Percentiles rank a stretch among this genome's conserved stretches.
Evolutionary conservation across 2,797 vertebrate species (phyloP).

Genomic region (Columba guinea): DNA sequence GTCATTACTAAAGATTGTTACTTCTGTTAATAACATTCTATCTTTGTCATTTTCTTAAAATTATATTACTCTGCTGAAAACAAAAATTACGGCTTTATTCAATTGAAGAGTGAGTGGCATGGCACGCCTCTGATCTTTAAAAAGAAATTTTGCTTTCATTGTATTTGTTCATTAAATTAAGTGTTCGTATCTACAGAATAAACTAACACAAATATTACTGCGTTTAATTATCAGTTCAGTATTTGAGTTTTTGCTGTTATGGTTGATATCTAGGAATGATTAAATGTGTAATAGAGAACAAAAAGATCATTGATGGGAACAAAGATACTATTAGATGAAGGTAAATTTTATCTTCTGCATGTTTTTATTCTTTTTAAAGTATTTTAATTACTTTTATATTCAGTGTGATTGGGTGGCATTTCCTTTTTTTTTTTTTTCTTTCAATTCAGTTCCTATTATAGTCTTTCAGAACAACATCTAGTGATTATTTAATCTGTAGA

Average conservation of each 20-base stretch:
- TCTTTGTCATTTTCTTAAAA: constrained; percentile 53
- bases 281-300: constrained; percentile 67
- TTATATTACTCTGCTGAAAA: constrained; percentile 50
- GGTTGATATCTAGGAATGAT: constrained; percentile 64
- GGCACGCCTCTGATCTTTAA: constrained; percentile 34
- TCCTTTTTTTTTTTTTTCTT: not conserved
- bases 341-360: constrained; percentile 55
- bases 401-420: constrained; percentile 16
- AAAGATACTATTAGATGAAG: constrained; percentile 66
- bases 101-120: constrained; percentile 40
- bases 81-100: constrained; percentile 56
- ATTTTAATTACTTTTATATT: constrained; percentile 70
- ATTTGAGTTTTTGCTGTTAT: constrained; percentile 57
- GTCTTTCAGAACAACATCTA: constrained; percentile 55
- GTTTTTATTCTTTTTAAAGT: constrained; percentile 46
- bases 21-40: constrained; percentile 29
- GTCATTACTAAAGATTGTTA: constrained; percentile 25
- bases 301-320: constrained; percentile 70
- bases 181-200: constrained; percentile 59
- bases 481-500: constrained; percentile 41
- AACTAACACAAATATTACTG: constrained; percentile 65
- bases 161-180: constrained; percentile 68
- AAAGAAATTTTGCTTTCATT: constrained; percentile 66
- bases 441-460: constrained; percentile 36
- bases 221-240: constrained; percentile 65